Evolutionary conservation across 2,113 vertebrate genomes (phyloP).

Genomic region (Syngnathus scovelli): DNA sequence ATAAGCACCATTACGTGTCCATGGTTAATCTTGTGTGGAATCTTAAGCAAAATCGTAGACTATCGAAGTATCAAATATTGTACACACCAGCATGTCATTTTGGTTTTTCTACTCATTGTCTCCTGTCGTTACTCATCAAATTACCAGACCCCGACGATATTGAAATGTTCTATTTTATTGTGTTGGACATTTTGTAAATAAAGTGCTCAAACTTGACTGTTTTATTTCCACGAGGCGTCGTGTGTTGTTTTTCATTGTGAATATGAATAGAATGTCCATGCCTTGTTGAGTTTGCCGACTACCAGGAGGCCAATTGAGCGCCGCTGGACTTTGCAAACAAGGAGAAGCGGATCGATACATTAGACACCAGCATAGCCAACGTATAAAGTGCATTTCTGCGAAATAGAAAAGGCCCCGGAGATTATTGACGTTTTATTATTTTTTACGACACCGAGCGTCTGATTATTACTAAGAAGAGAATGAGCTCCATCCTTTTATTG

Average conservation of each 20-base stretch:
- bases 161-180: constrained; percentile 84
- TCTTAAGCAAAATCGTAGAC: constrained; percentile 64
- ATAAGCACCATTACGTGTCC: constrained; percentile 65
- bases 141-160: constrained; percentile 74
- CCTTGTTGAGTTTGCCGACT: constrained; percentile 18
- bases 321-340: constrained; percentile 50
- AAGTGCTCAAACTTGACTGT: constrained; percentile 71
- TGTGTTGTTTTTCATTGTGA: neutral
- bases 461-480: constrained; percentile 41
- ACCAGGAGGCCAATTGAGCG: constrained; percentile 48
- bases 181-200: constrained; percentile 85
- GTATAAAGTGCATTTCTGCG: constrained; percentile 58
- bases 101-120: constrained; percentile 63
- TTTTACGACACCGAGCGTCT: constrained; percentile 23
- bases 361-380: constrained; percentile 56
- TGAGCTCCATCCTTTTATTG: constrained; percentile 41
- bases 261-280: constrained; percentile 3
- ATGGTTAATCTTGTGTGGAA: constrained; percentile 73
- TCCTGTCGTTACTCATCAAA: constrained; percentile 68
- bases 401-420: constrained; percentile 31
- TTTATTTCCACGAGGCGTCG: neutral
- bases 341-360: constrained; percentile 50
- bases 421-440: constrained; percentile 54
- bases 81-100: constrained; percentile 74
- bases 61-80: constrained; percentile 79